These are phyloP conservation scores for Heterodera schachtii DNA, from an alignment of 1,140 invertebrate genomes.

Conservation along the genomic window DNA sequence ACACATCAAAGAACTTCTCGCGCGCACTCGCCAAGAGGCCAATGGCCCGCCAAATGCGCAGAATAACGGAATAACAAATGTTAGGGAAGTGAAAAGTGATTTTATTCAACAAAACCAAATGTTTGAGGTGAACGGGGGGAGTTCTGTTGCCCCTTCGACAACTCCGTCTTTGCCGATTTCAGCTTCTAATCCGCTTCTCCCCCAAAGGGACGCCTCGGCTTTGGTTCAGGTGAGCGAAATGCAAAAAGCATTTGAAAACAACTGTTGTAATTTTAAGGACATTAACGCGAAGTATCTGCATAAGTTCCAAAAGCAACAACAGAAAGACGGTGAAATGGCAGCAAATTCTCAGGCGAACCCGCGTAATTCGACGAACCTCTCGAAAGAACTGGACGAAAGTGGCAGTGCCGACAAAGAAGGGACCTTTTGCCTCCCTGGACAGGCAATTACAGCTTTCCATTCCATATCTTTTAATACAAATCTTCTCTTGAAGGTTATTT, in stretches of 20 bases:
- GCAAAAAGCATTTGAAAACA: not conserved
- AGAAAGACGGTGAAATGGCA: not conserved
- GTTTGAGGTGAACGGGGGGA: not conserved
- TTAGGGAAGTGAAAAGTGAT: not conserved
- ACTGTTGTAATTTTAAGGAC: not conserved
- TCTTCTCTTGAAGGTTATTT: not conserved
- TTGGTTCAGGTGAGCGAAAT: conserved; percentile 23
- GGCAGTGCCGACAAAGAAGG: not conserved
- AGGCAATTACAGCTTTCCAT: not conserved
- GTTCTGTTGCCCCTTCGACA: not conserved
- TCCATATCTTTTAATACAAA: not conserved
- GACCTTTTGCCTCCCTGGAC: not conserved
- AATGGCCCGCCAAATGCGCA: not conserved
- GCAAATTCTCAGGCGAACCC: not conserved
- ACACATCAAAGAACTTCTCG: conserved; percentile 40
- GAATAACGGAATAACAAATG: not conserved
- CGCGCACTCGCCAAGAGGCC: conserved; percentile 32
- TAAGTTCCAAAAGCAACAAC: conserved; percentile 22
- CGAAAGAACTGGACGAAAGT: not conserved
- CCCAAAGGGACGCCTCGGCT: conserved; percentile 22
- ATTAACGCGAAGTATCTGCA: conserved; percentile 32
- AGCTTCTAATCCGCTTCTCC: conserved; percentile 16
- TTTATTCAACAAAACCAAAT: not conserved
- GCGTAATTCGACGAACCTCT: not conserved
- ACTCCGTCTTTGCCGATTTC: not conserved